Evolutionary conservation across 1,140 invertebrate species (phyloP), one percentile per base, ranked within the genome.

Genomic region (Popillia japonica): DNA sequence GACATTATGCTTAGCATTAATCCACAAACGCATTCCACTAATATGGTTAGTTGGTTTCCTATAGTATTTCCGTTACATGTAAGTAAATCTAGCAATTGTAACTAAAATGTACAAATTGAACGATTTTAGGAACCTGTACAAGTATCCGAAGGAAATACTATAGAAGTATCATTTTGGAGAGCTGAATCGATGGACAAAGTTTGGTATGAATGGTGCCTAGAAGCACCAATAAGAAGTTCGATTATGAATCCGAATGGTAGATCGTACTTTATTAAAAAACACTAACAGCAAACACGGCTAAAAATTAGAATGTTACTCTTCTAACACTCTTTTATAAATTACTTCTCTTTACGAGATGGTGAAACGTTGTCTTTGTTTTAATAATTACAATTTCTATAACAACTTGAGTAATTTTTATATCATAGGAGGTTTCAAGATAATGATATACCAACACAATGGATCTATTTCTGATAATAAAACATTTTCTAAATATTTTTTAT

Each of bases 21-120:
- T 81, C 98, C 98, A 4, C 88, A 90, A 17, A 96, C 94, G 6
- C 94, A 98, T 85, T 96, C 96, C 42, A 89, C 90, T 3, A 94
- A 94, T 83, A 97, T 99, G 96, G 96, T 98, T 82, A 97, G 96
- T 81, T 99, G 98, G 98, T 99, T 99, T 86, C 97, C 98, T 11
- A 96, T 98, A 75, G 95, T 95, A 80, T 98, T 99, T 86, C 97
- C 98, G 34, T 91, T 98, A 20, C 90, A 90, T 87, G 94, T 95
- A 90, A 86, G 86, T 74, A 55, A 77, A 73, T 78, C 77, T 40
- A 34, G 2, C n/a, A 40, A 23, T 42, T 17, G 6, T 74, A 8
- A 74, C 0, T 72, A 6, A 27, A 74, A 42, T 20, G 4, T 74
- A 74, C 0, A 17, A n/a, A 14, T 10, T 34, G 55, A 74, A 41